Percentiles rank a stretch among this genome's conserved stretches.
phyloP scores from a whole-genome alignment of 2,113 vertebrate genomes.

The Ia io region DNA sequence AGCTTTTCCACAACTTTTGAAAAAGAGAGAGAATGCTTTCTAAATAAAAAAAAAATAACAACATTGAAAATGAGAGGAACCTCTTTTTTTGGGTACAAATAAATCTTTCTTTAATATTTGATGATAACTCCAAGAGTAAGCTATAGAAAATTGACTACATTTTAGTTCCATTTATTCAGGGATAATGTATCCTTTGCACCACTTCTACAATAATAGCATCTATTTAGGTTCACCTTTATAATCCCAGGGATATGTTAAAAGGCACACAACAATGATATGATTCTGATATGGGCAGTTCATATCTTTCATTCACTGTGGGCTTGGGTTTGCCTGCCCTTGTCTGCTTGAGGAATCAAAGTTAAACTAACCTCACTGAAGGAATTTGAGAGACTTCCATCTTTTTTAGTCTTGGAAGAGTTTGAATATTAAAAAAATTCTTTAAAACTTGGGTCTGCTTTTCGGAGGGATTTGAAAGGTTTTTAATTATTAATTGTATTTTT shows the following conservation, averaged over 20 bases:
- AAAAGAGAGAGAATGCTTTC: background rate
- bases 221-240: background rate
- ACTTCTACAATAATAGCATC: background rate
- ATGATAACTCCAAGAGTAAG: conserved; percentile 40
- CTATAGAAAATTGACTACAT: conserved; percentile 44
- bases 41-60: background rate
- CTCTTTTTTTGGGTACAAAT: background rate
- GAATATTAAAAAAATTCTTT: conserved; percentile 26
- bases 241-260: conserved; percentile 9
- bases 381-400: background rate
- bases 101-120: conserved; percentile 44
- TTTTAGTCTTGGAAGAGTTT: conserved; percentile 18
- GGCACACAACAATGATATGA: background rate
- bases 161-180: conserved; percentile 39
- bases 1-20: background rate
- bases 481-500: background rate
- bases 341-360: conserved; percentile 21
- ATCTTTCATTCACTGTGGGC: background rate
- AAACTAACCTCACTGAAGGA: background rate
- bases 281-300: background rate
- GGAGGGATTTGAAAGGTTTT: conserved; percentile 1
- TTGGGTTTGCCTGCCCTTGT: background rate
- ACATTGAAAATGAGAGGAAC: background rate
- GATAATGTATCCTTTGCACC: conserved; percentile 5
- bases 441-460: background rate